Conservation (phyloP, 2,797 vertebrate genomes). For the Botia almorhae region DNA sequence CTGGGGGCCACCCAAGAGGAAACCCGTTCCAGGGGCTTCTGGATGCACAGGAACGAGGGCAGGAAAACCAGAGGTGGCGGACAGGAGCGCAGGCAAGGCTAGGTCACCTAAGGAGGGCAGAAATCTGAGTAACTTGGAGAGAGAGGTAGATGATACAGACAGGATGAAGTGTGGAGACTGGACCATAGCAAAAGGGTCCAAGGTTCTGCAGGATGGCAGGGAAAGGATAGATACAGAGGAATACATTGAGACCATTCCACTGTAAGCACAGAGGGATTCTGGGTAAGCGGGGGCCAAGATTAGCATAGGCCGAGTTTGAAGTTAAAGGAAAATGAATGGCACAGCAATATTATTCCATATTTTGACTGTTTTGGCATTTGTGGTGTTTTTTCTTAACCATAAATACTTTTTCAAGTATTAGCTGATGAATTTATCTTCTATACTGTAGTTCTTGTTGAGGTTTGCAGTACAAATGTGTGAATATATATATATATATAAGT, state of each 20-base stretch:
- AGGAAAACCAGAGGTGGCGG: slow-evolving; percentile 64
- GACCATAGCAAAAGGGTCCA: slow-evolving; percentile 51
- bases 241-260: slow-evolving; percentile 65
- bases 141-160: slow-evolving; percentile 61
- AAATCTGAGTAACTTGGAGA: slow-evolving; percentile 63
- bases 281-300: background rate
- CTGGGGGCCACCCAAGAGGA: slow-evolving; percentile 88
- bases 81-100: slow-evolving; percentile 44
- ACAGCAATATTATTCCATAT: slow-evolving; percentile 69
- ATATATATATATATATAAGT: background rate
- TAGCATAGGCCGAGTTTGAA: slow-evolving; percentile 30
- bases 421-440: slow-evolving; percentile 42
- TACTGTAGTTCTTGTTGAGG: slow-evolving; percentile 26
- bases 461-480: slow-evolving; percentile 8
- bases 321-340: slow-evolving; percentile 15
- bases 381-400: slow-evolving; percentile 28
- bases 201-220: slow-evolving; percentile 22
- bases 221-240: slow-evolving; percentile 62
- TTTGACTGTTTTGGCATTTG: slow-evolving; percentile 41
- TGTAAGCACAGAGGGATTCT: slow-evolving; percentile 56
- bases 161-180: slow-evolving; percentile 49
- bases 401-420: slow-evolving; percentile 47
- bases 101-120: slow-evolving; percentile 43
- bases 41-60: slow-evolving; percentile 67
- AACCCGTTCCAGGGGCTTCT: slow-evolving; percentile 41